Evolutionary conservation across 2,888 invertebrate species (phyloP), one percentile per base, ranked within the genome.

Genomic region (Vesta saturnalis): DNA sequence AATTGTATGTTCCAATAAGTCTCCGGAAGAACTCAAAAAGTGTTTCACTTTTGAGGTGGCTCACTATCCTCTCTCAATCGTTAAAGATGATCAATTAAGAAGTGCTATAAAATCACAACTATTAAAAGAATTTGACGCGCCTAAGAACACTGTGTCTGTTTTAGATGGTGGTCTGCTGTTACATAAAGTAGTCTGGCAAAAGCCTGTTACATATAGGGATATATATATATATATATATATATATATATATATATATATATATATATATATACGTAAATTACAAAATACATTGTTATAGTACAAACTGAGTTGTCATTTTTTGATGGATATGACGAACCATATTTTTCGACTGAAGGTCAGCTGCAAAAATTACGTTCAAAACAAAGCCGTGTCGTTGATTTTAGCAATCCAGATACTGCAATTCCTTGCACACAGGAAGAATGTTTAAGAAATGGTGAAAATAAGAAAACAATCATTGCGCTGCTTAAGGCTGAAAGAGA

Each of bases 381-480:
- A 30, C 30, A 30, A 30, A 10, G 30, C 30, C 30, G 6, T 52
- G 19, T 52, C 5, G 18, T 52, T 52, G 52, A 52, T 52, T 18
- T 52, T 52, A 52, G 10, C 8, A 15, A 52, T 52, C 52, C 10
- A 52, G 15, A 52, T 52, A 52, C 8, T 10, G 16, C 52, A 52
- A 52, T 52, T 52, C 18, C 52, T 52, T 52, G 18, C n/a, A n/a
- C 52, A 52, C 52, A 52, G 52, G 52, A 52, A 15, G 52, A 52
- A 52, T 52, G 10, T 52, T 52, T 52, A 52, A 6, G 52, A 52
- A 52, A 52, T 16, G 15, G 10, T 18, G 52, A 52, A 52, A 52
- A 52, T 10, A 52, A 52, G 16, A 52, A 52, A 52, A 52, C 10
- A 15, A 14, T 52, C 2, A 52, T 52, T 52, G 16, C 52, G 14